phyloP scores from a whole-genome alignment of 2,797 vertebrate genomes.

The Chromobotia macracanthus region DNA sequence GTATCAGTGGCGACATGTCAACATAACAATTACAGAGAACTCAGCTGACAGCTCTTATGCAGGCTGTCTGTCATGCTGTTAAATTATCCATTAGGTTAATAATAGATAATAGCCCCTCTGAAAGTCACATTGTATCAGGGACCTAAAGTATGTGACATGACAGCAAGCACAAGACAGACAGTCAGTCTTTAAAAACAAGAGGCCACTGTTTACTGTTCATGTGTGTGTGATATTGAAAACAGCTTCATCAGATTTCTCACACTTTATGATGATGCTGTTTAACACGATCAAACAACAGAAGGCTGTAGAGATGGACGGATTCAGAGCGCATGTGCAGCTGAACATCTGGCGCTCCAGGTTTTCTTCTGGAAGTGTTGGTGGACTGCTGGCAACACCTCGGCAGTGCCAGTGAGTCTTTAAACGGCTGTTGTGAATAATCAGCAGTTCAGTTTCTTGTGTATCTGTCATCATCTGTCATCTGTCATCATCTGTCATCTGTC shows the following conservation, averaged over 20 bases:
- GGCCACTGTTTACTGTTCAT: conserved; percentile 70
- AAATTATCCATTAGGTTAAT: conserved; percentile 60
- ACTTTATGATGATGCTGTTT: conserved; percentile 46
- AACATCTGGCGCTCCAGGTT: conserved; percentile 45
- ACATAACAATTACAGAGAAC: conserved; percentile 42
- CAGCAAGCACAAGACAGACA: conserved; percentile 62
- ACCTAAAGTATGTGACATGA: conserved; percentile 56
- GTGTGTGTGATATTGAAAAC: conserved; percentile 58
- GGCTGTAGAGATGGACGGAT: conserved; percentile 55
- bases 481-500: too few species aligned
- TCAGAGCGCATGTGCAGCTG: conserved; percentile 41
- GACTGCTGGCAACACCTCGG: conserved; percentile 47
- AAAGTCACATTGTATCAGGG: conserved; percentile 48
- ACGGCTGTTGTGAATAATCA: conserved; percentile 53
- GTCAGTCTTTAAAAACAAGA: conserved; percentile 64
- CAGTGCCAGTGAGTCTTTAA: conserved; percentile 55
- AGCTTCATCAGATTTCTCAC: conserved; percentile 32
- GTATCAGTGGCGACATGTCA: conserved; percentile 22
- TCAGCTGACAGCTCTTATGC: conserved; percentile 57
- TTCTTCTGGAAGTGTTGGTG: conserved; percentile 48
- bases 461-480: too few species aligned
- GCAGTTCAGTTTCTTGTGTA: conserved; percentile 35
- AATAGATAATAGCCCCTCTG: conserved; percentile 55
- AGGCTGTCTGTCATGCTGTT: conserved; percentile 53
- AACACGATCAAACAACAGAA: conserved; percentile 56